Conservation (phyloP, 1,140 invertebrate genomes). For the Cydia strobilella region DNA sequence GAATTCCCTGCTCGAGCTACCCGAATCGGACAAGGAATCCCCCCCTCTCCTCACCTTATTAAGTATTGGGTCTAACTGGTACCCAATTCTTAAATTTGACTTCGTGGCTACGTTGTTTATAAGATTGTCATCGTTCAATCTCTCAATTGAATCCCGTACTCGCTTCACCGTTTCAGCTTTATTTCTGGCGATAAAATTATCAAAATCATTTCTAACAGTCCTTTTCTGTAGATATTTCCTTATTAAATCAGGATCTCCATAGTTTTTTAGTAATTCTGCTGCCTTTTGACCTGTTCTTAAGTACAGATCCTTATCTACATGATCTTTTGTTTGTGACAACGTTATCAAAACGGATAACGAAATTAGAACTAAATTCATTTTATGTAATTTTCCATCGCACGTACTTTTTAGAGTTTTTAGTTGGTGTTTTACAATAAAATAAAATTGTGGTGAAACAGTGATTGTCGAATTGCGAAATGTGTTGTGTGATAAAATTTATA, state of each 20-base stretch:
- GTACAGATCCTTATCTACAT: not conserved
- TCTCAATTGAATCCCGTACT: not conserved
- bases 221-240: not conserved
- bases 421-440: slow-evolving; percentile 1
- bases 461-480: slow-evolving; percentile 17
- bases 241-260: not conserved
- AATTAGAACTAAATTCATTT: not conserved
- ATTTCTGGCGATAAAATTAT: not conserved
- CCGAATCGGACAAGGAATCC: not conserved
- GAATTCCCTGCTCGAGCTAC: slow-evolving; percentile 3
- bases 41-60: not conserved
- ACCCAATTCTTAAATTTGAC: not conserved
- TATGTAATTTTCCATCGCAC: not conserved
- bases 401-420: not conserved
- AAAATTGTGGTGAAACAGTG: not conserved
- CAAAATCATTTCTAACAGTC: not conserved
- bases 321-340: not conserved
- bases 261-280: not conserved
- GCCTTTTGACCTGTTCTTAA: not conserved
- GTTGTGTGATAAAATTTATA: slow-evolving; percentile 10
- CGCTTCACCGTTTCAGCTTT: not conserved
- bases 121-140: not conserved
- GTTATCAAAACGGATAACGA: not conserved
- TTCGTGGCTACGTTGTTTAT: not conserved
- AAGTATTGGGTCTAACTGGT: not conserved